phyloP scores from a whole-genome alignment of 1,140 invertebrate genomes.

The Brachionus plicatilis region DNA sequence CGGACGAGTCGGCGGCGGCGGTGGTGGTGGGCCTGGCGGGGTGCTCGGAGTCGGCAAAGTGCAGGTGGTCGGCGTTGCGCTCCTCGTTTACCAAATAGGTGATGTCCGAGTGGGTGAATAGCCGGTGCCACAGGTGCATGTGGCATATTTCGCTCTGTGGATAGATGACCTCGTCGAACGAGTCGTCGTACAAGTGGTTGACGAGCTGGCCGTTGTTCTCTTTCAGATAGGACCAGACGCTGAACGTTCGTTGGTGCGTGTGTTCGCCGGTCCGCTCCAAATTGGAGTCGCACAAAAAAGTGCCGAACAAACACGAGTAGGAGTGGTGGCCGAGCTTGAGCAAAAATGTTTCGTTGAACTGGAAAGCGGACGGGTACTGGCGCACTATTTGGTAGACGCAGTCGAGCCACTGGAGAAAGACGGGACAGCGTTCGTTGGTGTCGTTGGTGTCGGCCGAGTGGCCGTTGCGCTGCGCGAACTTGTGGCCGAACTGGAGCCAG shows the following conservation, averaged over 20 bases:
- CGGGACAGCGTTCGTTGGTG: conserved; percentile 82
- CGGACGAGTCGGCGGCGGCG: neutral
- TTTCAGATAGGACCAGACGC: conserved; percentile 29
- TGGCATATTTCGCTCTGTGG: neutral
- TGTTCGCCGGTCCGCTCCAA: neutral
- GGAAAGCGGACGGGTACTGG: conserved; percentile 86
- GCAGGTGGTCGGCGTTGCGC: too few relatives aligned
- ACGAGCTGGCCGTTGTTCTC: neutral
- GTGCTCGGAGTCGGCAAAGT: neutral
- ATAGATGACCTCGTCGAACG: neutral
- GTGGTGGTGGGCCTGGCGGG: neutral
- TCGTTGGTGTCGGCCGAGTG: conserved; percentile 73
- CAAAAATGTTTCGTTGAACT: conserved; percentile 85
- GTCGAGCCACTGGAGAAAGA: conserved; percentile 96
- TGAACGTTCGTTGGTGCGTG: neutral
- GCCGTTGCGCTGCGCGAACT: conserved; percentile 89
- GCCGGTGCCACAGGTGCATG: neutral
- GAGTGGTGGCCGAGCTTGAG: conserved; percentile 88
- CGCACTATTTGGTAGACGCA: conserved; percentile 82
- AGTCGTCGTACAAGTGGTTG: conserved; percentile 9
- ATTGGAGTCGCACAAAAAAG: conserved; percentile 67
- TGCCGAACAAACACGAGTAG: conserved; percentile 91
- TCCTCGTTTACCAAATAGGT: neutral
- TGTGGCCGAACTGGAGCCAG: conserved; percentile 93
- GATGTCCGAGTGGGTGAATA: neutral